Base-by-base conservation (phyloP, 2,113 vertebrate species). In the Geococcyx californianus region DNA sequence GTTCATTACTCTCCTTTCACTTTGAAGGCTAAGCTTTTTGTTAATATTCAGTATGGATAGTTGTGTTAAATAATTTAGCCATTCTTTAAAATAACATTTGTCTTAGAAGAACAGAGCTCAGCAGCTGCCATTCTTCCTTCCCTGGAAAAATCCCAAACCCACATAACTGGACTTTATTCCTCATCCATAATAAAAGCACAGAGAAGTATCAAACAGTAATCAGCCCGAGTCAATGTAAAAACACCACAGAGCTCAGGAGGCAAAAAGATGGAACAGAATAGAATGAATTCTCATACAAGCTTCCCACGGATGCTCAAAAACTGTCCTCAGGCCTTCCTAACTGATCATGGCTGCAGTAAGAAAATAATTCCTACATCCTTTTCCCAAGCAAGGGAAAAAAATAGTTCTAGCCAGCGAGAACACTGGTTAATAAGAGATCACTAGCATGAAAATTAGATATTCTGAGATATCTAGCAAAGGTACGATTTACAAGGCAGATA, bases 81-180 rank as follows among this genome's bases (percentile, higher is more conserved):
- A 23, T 81, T 83, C 62, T 89, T 59, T 91, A 91, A 89, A 78
- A 68, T 66, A 89, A 83, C 49, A 79, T 87, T 97, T 92, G 84
- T 67, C 85, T 94, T 87, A 51, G 38, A 84, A 90, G 33, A 92
- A 80, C 62, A 84, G 63, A 82, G n/a, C 45, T 84, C 59, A 73
- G 34, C 63, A 85, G 49, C 47, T 66, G 63, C 34, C 47, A 51
- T 91, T 84, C 15, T 2, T 77, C 47, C 23, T 84, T 80, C 12
- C 20, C 49, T 6, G 2, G 23, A 89, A 84, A 90, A 89, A 60
- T 66, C 42, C 45, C 33, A 85, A 26, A 77, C 45, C 42, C 55
- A 77, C 23, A 51, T 11, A 86, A 90, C 33, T 66, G 60, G 76
- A 75, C 51, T 78, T 90, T 17, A 89, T 34, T 70, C 34, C 56